phyloP scores from a whole-genome alignment of 2,113 vertebrate species.

The Corythaeola cristata region DNA sequence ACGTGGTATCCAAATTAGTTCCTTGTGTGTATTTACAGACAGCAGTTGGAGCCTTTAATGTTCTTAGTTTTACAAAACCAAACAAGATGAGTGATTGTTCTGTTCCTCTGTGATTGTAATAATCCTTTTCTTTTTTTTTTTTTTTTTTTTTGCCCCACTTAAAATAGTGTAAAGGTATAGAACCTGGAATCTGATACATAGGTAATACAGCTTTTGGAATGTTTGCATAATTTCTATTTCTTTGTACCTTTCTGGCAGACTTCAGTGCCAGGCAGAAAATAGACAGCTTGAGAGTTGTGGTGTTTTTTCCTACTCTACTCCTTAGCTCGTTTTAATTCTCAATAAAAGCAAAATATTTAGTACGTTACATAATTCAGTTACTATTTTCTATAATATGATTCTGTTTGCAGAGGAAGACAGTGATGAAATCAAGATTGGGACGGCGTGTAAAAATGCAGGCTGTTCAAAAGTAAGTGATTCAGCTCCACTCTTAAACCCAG shows the following conservation, averaged over 20 bases:
- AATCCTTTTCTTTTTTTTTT: neutral
- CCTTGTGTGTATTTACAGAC: neutral
- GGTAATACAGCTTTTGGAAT: neutral
- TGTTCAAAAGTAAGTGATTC: conserved; percentile 85
- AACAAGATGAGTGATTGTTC: neutral
- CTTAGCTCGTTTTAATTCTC: neutral
- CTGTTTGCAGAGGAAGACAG: conserved; percentile 84
- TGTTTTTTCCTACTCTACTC: neutral
- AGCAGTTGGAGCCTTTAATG: neutral
- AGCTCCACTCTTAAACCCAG: neutral
- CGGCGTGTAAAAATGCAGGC: conserved; percentile 91
- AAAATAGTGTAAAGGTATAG: neutral
- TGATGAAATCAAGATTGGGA: conserved; percentile 92
- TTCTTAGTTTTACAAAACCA: neutral
- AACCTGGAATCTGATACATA: neutral
- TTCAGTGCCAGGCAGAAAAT: neutral
- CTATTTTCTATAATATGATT: neutral
- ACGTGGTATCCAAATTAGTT: neutral
- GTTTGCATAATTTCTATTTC: neutral
- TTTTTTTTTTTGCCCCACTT: neutral
- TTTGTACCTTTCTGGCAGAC: neutral
- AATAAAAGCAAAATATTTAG: neutral
- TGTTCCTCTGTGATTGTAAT: neutral
- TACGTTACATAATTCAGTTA: neutral
- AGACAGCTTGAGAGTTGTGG: neutral